phyloP scores from a whole-genome alignment of 2,888 invertebrate genomes.

The Thymelicus acteon region DNA sequence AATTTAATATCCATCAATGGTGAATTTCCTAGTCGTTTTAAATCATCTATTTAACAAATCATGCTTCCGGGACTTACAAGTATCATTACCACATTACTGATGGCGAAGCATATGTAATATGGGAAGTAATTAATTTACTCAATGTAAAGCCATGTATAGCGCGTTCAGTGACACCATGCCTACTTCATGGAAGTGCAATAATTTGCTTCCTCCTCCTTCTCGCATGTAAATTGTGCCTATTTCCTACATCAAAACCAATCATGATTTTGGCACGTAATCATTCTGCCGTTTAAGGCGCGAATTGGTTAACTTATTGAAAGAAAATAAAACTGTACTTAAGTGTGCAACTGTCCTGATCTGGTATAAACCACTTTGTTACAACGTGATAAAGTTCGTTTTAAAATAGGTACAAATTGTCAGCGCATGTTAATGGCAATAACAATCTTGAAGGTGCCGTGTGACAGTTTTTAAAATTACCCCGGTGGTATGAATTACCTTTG shows the following conservation, averaged over 20 bases:
- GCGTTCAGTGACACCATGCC: slow-evolving; percentile 8
- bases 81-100: slow-evolving; percentile 5
- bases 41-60: slow-evolving; percentile 2
- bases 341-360: not conserved
- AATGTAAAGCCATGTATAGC: slow-evolving; percentile 15
- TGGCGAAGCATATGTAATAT: slow-evolving; percentile 24
- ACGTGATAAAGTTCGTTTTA: slow-evolving; percentile 33
- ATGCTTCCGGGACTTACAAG: not conserved
- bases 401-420: slow-evolving; percentile 25
- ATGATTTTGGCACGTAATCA: slow-evolving; percentile 10
- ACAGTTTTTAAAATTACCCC: slow-evolving; percentile 61
- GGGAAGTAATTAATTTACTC: slow-evolving; percentile 29
- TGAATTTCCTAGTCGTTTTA: slow-evolving; percentile 1
- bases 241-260: slow-evolving; percentile 12
- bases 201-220: slow-evolving; percentile 14
- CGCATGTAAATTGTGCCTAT: not conserved
- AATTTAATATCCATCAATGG: no score
- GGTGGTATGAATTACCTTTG: slow-evolving; percentile 54
- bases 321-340: not conserved
- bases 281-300: slow-evolving; percentile 5
- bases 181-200: slow-evolving; percentile 15
- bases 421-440: slow-evolving; percentile 51
- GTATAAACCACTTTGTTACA: not conserved
- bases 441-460: slow-evolving; percentile 56
- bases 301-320: slow-evolving; percentile 24